A percentile compares a stretch with the other conserved stretches of the same genome.
Evolutionary conservation across 2,113 vertebrate species (phyloP).

Genomic region (Apteryx mantelli): DNA sequence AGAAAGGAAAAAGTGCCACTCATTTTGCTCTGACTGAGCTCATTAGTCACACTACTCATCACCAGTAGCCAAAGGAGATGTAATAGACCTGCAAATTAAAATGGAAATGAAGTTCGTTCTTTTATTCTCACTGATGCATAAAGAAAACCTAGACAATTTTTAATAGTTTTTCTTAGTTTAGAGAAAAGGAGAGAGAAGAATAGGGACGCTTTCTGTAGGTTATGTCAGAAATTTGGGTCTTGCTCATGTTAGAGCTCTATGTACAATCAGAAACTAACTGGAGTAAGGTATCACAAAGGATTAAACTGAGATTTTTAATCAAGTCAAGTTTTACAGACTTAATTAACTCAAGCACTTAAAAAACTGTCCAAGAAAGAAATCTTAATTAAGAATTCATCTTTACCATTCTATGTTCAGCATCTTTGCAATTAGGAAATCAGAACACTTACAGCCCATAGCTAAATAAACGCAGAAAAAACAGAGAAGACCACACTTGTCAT

Average conservation of each 20-base stretch:
- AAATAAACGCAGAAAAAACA: background rate
- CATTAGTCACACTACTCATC: constrained; percentile 69
- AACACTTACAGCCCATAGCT: constrained; percentile 44
- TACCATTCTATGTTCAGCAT: background rate
- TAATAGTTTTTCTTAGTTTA: constrained; percentile 48
- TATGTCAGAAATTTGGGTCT: constrained; percentile 50
- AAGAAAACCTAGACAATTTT: constrained; percentile 65
- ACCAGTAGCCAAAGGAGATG: constrained; percentile 57
- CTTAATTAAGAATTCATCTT: constrained; percentile 58
- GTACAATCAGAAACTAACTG: constrained; percentile 24
- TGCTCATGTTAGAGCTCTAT: constrained; percentile 2
- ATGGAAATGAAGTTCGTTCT: constrained; percentile 51
- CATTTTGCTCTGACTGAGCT: constrained; percentile 47
- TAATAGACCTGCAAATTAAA: constrained; percentile 70
- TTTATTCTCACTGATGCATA: constrained; percentile 68
- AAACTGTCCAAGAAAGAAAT: background rate
- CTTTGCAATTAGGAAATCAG: constrained; percentile 59
- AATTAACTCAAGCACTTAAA: constrained; percentile 41
- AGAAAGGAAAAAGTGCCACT: constrained; percentile 65
- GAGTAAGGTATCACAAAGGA: constrained; percentile 43
- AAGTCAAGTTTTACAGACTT: constrained; percentile 53
- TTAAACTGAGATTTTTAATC: constrained; percentile 43
- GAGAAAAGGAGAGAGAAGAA: constrained; percentile 50
- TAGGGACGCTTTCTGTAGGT: constrained; percentile 39
- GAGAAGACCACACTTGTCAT: background rate